Base-by-base conservation (phyloP, 2,888 invertebrate genomes). In the Trichacis sp. region DNA sequence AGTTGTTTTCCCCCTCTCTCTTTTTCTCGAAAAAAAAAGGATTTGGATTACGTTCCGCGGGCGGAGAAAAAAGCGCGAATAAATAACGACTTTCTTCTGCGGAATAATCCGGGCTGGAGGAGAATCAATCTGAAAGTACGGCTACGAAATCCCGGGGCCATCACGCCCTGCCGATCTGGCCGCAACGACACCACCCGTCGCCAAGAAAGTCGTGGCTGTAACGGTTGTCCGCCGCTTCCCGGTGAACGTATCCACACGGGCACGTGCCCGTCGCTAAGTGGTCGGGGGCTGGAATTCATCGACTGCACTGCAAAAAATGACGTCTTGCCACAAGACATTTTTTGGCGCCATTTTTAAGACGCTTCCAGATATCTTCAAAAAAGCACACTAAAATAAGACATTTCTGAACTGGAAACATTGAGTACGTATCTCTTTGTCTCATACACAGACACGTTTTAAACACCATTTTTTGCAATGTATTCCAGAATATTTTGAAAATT, bases 131-230 rank as follows among this genome's bases (percentile, higher is more conserved):
- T 49, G 45, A 60, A 50, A 43, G 33, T 18, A 43, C 53, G 18
- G 56, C 56, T 61, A 61, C 60, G 59, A 61, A 61, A 60, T 59
- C 67, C 60, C 50, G 59, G 51, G 67, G 68, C 63, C 68, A 69
- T 67, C 68, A 71, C 67, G 70, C 54, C 60, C 43, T 50, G 15
- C 49, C 54, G 40, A 50, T 52, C 53, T 49, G 19, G 46, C 48
- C 50, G 29, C 12, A 40, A 49, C 65, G 51, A 61, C 57, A 47
- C 47, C 51, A 30, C 46, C 56, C 59, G 59, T 52, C 64, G 60
- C 53, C 52, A 56, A 38, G 56, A 61, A 61, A 60, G 62, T 62
- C 66, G 55, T 66, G 66, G 43, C 48, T 43, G 55, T 33, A 49
- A 62, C 64, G 63, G 64, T 64, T 64, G 61, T 64, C 57, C 51